Conservation (phyloP, 2,888 invertebrate genomes). For the Xanthia togata region DNA sequence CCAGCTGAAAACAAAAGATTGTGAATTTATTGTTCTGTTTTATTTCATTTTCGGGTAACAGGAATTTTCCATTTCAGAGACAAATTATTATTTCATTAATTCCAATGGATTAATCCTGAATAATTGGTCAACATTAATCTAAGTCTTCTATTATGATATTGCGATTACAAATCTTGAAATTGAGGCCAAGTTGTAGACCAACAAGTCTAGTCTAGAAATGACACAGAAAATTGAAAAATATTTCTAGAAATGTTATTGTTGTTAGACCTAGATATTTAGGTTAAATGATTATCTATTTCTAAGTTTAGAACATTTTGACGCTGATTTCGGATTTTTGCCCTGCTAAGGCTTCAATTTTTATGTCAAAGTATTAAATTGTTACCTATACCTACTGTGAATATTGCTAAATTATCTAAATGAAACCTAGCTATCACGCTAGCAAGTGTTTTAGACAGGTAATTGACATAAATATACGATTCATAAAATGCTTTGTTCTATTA, state of each 20-base stretch:
- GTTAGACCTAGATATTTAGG: not conserved
- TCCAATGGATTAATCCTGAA: conserved; percentile 38
- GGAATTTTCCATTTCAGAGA: conserved; percentile 30
- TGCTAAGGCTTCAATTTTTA: not conserved
- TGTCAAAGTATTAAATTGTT: not conserved
- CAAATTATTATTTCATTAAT: conserved; percentile 47
- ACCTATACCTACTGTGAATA: not conserved
- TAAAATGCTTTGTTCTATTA: conserved; percentile 11
- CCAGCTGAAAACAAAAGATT: conserved; percentile 43
- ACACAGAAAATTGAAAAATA: not conserved
- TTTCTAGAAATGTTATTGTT: not conserved
- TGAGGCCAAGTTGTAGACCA: not conserved
- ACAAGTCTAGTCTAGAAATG: not conserved
- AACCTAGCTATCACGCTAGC: not conserved
- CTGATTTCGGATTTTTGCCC: not conserved
- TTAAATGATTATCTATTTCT: not conserved
- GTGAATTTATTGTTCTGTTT: conserved; percentile 33
- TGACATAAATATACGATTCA: not conserved
- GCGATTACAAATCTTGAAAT: conserved; percentile 14
- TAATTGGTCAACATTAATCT: conserved; percentile 54
- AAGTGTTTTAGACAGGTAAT: not conserved
- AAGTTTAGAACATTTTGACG: not conserved
- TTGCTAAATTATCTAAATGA: conserved; percentile 4
- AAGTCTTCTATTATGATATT: conserved; percentile 41
- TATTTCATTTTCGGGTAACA: conserved; percentile 21